These are phyloP conservation scores for Furcula furcula DNA, from an alignment of 2,888 invertebrate genomes.

Conservation along the genomic window DNA sequence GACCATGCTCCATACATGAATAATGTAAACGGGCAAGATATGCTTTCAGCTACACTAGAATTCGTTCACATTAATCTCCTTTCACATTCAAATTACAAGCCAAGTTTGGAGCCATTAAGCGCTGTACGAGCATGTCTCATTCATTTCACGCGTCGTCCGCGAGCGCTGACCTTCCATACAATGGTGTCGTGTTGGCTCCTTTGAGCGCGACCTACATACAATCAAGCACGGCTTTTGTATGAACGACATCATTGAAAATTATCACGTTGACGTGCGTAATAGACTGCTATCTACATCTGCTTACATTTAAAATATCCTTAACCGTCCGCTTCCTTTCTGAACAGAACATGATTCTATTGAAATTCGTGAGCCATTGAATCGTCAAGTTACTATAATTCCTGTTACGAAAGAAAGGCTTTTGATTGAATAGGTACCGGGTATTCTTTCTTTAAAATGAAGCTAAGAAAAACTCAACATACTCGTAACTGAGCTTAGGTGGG, in stretches of 20 bases:
- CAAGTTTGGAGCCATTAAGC: not conserved
- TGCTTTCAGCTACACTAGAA: constrained; percentile 1
- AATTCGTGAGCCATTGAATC: no score
- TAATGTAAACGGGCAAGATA: constrained; percentile 4
- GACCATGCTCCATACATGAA: constrained; percentile 2
- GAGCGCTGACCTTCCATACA: constrained; percentile 4
- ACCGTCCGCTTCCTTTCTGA: no score
- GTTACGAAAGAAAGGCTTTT: no score
- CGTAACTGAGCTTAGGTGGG: no score
- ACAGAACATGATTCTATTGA: no score
- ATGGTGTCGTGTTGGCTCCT: constrained; percentile 3
- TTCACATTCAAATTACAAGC: constrained; percentile 5
- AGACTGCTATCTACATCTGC: no score
- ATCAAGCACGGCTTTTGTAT: constrained; percentile 3
- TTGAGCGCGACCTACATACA: constrained; percentile 7
- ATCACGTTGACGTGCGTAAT: not conserved
- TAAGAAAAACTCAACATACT: no score
- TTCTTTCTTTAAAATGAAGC: no score
- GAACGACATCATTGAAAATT: not conserved
- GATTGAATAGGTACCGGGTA: no score
- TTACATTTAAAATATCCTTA: no score
- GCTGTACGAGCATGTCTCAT: constrained; percentile 3
- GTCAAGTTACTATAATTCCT: no score
- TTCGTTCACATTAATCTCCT: constrained; percentile 4
- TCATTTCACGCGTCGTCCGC: constrained; percentile 4